Base-by-base conservation (phyloP, 1,140 invertebrate species). In the Zaprionus inermis region DNA sequence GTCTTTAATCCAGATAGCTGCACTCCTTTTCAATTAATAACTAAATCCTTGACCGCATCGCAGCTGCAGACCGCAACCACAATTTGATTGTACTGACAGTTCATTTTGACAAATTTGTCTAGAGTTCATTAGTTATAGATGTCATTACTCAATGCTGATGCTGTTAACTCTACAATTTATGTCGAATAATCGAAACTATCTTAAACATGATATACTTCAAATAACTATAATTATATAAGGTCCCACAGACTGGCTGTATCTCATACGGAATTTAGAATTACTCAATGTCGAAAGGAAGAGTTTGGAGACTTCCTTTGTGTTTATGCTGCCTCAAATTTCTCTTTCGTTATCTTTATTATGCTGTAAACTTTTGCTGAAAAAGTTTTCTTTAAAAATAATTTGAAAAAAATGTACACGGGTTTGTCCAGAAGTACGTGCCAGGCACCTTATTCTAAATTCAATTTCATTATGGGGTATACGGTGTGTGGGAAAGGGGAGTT, bases 391-490 rank as follows among this genome's bases (percentile, higher is more conserved):
- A 65, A 67, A 85, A 86, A 86, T 86, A 86, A 86, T 86, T 86
- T 86, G 82, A 80, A 84, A 82, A 84, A 86, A 78, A 79, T 70
- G 77, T 81, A 71, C 76, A 72, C 72, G 82, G 78, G 76, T 79
- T 86, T 86, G 82, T 86, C 76, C 72, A 69, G 68, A 66, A 82
- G 83, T 86, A 86, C 82, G 82, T 86, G 82, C 74, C 69, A 63
- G 83, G 72, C 82, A 82, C 82, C 82, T 86, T 86, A 77, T 68
- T 79, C 82, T 86, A 86, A 86, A 86, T 86, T 86, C 82, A 86
- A 86, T 86, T 86, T 86, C 76, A 88, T 86, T 86, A 83, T 86
- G 36, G 36, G 36, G 2, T 5, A 1, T 12, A n/a, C 11, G 36
- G 36, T n/a, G n/a, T 5, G 5, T 0, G 36, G 36, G 12, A 12